phyloP scores from a whole-genome alignment of 2,797 vertebrate genomes.

The Scomberomorus guttatus region DNA sequence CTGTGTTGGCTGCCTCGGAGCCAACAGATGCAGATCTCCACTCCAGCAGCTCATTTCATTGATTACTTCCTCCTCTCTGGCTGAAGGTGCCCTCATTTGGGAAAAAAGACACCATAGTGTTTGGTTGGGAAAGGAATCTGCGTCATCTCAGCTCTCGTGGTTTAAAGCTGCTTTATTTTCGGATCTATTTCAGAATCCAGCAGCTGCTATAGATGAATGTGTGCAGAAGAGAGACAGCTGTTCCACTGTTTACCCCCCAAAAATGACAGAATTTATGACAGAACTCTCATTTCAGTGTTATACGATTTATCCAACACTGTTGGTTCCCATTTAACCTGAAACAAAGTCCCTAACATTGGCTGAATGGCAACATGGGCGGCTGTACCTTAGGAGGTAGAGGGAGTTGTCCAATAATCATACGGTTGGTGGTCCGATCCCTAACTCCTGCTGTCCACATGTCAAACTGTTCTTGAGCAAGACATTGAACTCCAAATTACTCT shows the following conservation, averaged over 20 bases:
- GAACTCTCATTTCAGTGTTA: not conserved
- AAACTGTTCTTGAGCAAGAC: no score
- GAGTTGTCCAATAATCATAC: not conserved
- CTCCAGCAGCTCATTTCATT: not conserved
- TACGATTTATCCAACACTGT: not conserved
- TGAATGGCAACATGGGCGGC: not conserved
- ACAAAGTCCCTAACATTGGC: not conserved
- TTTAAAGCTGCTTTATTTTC: slow-evolving; percentile 12
- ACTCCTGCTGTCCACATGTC: not conserved
- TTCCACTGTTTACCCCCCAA: not conserved
- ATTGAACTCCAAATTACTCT: no score
- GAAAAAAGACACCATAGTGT: slow-evolving; percentile 8
- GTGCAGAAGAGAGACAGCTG: slow-evolving; percentile 21
- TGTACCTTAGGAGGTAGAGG: not conserved
- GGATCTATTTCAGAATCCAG: slow-evolving; percentile 13
- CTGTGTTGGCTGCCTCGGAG: not conserved
- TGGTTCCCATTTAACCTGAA: not conserved
- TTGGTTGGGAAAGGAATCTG: slow-evolving; percentile 3
- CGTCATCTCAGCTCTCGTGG: slow-evolving; percentile 18
- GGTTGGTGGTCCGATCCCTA: not conserved
- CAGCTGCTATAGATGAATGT: slow-evolving; percentile 38
- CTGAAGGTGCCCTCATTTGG: not conserved
- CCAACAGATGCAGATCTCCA: not conserved
- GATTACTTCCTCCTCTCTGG: not conserved
- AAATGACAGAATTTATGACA: not conserved